Evolutionary conservation across 2,888 invertebrate genomes (phyloP), one percentile per base, ranked within the genome.

Genomic region (Heliconius sara): DNA sequence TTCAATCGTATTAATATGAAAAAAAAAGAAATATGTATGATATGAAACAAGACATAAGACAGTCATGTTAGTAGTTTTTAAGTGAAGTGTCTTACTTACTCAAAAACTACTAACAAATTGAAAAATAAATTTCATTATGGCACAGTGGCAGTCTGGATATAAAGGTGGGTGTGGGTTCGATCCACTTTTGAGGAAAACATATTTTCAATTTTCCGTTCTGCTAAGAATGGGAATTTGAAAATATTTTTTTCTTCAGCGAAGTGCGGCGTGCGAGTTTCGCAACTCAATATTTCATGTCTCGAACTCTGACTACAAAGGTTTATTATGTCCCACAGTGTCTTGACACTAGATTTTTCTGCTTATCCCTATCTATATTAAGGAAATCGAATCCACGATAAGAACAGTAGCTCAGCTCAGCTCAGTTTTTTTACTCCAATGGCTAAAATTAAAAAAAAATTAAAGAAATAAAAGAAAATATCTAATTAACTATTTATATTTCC

Each of bases 401-500:
- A 52, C 22, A 19, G 16, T 47, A 47, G 47, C 9, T 0, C n/a
- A n/a, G n/a, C n/a, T n/a, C n/a, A n/a, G n/a, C n/a, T n/a, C n/a
- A n/a, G n/a, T 47, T 47, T 16, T 47, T 1, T 47, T 47, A 47
- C 47, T 6, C 30, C 30, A 72, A n/a, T 7, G 12, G 22, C 13
- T 9, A 16, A 19, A 19, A 0, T 30, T 30, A 30, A 3, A 30
- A 30, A 30, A 30, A 30, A 30, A 19, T n/a, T 39, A 74, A 39
- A 25, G 7, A n/a, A n/a, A n/a, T n/a, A n/a, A n/a, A n/a, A 63
- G 25, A 66, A 30, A 27, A 6, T 47, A 30, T 30, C 30, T 47
- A 43, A 43, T 27, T 75, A 27, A 66, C 43, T 75, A 60, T 43
- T 63, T 25, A 19, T 27, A 25, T 75, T 47, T 47, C 75, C 65